These are phyloP conservation scores for Callaeas wilsoni DNA, from an alignment of 2,113 vertebrate species.

Conservation along the genomic window DNA sequence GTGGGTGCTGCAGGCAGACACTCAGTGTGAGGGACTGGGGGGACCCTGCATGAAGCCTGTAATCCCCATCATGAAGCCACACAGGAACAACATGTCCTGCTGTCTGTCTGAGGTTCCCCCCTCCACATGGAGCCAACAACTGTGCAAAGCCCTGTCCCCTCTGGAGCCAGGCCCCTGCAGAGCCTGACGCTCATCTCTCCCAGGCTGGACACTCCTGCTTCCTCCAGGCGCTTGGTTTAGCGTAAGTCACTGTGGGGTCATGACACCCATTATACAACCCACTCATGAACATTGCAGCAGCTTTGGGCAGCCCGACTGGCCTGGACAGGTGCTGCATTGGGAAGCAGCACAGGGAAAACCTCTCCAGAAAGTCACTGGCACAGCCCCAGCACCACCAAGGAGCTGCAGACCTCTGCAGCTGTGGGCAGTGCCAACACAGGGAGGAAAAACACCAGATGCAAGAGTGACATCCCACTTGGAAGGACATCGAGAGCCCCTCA, in stretches of 20 bases:
- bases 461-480: background rate
- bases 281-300: background rate
- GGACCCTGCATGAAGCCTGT: background rate
- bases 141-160: background rate
- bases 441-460: background rate
- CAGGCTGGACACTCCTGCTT: background rate
- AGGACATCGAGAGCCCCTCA: background rate
- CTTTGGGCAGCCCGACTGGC: background rate
- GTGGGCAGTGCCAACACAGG: background rate
- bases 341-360: background rate
- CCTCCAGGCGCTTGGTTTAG: background rate
- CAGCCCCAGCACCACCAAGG: background rate
- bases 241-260: background rate
- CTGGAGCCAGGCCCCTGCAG: background rate
- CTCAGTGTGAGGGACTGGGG: background rate
- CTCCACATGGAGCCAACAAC: background rate
- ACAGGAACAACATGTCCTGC: background rate
- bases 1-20: background rate
- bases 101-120: background rate
- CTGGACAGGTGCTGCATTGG: fast-evolving
- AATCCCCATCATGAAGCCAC: background rate
- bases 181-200: fast-evolving
- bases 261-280: background rate
- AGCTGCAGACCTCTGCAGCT: background rate
- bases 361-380: background rate